phyloP scores from a whole-genome alignment of 1,140 invertebrate species.

The Geopemphigus sp. region DNA sequence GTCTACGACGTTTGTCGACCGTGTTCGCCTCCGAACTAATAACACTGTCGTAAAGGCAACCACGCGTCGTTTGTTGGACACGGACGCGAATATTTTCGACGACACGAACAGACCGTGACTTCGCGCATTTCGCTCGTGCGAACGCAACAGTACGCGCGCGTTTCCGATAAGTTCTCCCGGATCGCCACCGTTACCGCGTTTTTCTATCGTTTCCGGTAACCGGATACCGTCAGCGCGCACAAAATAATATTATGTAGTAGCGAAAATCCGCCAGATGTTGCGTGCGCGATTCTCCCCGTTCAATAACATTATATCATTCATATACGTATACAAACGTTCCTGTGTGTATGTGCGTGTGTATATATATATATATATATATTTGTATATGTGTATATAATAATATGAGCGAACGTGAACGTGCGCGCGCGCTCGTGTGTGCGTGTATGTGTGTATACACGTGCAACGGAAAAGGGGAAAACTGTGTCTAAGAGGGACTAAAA shows the following conservation, averaged over 20 bases:
- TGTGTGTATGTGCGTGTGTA: too few relatives aligned
- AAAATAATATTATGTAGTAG: constrained; percentile 34
- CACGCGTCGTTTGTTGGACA: too few relatives aligned
- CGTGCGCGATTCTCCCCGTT: constrained; percentile 43
- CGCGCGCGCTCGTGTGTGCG: neutral
- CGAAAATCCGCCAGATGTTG: constrained; percentile 46
- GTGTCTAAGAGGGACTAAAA: constrained; percentile 44
- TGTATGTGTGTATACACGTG: constrained; percentile 24
- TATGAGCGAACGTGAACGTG: neutral
- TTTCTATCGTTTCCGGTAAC: constrained; percentile 42
- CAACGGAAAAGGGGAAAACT: constrained; percentile 45
- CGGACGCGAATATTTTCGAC: too few relatives aligned
- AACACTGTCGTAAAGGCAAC: too few relatives aligned
- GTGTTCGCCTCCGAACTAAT: too few relatives aligned
- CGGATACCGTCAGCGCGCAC: constrained; percentile 14
- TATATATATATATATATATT: constrained; percentile 15
- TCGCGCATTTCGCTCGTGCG: too few relatives aligned
- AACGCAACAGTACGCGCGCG: too few relatives aligned
- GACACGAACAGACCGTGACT: too few relatives aligned
- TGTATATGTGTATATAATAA: constrained; percentile 9
- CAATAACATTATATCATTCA: constrained; percentile 47
- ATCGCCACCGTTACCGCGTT: neutral
- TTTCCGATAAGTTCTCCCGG: too few relatives aligned
- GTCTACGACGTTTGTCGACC: too few relatives aligned
- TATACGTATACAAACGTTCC: neutral